Base-by-base conservation (phyloP, 2,888 invertebrate genomes). In the Caenorhabditis japonica region DNA sequence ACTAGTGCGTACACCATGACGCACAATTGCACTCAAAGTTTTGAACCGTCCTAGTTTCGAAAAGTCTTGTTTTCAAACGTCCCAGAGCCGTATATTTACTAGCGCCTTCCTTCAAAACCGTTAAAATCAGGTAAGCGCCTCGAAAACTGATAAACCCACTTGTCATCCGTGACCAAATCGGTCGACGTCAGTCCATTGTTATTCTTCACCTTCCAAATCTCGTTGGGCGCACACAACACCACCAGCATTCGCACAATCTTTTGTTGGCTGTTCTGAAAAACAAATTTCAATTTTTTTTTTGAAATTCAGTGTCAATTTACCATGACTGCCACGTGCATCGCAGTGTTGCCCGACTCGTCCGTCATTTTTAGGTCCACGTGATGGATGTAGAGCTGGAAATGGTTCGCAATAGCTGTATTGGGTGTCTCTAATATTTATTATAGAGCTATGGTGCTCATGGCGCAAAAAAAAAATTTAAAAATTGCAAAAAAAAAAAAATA, bases 241-340 rank as follows among this genome's bases (percentile, higher is more conserved):
- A 77, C 64, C 4, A 77, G 49, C 70, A 79, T 75, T 4, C 76
- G 69, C 33, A 76, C 68, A 10, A 62, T 66, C 39, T 58, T 47
- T 13, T 68, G 61, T 30, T 75, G 66, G 36, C 43, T 43, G 36
- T 77, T 71, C 76, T 76, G 34, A 60, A 53, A 36, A 19, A 27
- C 13, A 25, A 27, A 56, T 21, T 30, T 19, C 25, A 25, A 69
- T 43, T 36, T 25, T 19, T 52, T 30, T 17, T 34, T 43, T 21
- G 4, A 8, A 25, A 21, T 30, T 7, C 7, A 10, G 4, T 25
- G 21, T 5, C n/a, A n/a, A n/a, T 15, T 19, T 23, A 72, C 58
- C 69, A 69, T 76, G 5, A 72, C 72, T 12, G 79, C 79, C 27
- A 76, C 55, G 47, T 79, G 79, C 49, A 76, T 64, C 1, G 79